phyloP scores from a whole-genome alignment of 2,113 vertebrate genomes.

The Podarcis cretensis region DNA sequence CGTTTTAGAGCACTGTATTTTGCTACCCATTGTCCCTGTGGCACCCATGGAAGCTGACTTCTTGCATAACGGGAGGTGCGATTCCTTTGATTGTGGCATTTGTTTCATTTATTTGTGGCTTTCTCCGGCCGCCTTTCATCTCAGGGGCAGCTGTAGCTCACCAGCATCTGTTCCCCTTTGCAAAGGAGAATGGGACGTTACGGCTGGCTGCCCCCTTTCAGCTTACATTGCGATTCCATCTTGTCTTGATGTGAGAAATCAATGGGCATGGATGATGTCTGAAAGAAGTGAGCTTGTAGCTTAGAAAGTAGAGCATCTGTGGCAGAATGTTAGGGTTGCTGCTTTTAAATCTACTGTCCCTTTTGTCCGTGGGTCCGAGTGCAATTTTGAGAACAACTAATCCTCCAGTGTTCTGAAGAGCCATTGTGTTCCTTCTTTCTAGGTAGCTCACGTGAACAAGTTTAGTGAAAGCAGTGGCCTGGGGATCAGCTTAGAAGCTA shows the following conservation, averaged over 20 bases:
- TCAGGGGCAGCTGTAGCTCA: constrained; percentile 3
- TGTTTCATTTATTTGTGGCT: neutral
- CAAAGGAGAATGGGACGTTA: constrained; percentile 10
- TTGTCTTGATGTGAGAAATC: constrained; percentile 32
- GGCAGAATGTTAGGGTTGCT: constrained; percentile 7
- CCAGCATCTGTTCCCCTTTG: neutral
- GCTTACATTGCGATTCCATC: constrained; percentile 1
- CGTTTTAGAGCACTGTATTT: neutral
- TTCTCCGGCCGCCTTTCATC: constrained; percentile 11
- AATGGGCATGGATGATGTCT: neutral
- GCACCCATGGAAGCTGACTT: constrained; percentile 12
- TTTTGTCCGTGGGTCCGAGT: neutral
- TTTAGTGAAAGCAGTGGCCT: constrained; percentile 92
- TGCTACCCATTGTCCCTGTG: neutral
- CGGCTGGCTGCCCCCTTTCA: constrained; percentile 19
- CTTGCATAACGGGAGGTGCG: neutral
- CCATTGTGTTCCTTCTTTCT: constrained; percentile 30
- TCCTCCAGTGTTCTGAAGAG: neutral
- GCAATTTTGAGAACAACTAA: neutral
- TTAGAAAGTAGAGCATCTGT: neutral
- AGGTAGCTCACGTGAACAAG: constrained; percentile 94
- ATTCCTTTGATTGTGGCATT: constrained; percentile 11
- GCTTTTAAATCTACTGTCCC: neutral
- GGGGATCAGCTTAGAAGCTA: constrained; percentile 94
- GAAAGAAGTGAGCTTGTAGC: neutral